These are phyloP conservation scores for Zaprionus lachaisei DNA, from an alignment of 1,140 invertebrate genomes.

Conservation along the genomic window DNA sequence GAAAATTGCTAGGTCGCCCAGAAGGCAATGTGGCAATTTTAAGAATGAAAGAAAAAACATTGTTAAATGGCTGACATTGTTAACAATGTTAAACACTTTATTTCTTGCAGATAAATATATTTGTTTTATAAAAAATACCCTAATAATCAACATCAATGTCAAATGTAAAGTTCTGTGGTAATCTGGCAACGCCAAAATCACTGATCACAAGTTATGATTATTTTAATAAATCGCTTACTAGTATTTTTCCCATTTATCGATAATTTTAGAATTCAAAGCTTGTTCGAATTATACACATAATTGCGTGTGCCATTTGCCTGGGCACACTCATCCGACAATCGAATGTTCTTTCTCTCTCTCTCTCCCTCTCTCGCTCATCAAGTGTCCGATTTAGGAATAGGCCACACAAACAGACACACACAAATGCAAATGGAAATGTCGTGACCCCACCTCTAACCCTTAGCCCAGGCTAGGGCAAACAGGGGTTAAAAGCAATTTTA, in stretches of 20 bases:
- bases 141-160: too few species aligned
- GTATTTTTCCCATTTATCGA: constrained; percentile 1
- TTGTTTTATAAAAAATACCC: too few species aligned
- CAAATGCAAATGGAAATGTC: constrained; percentile 49
- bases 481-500: constrained; percentile 80
- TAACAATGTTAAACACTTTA: not conserved
- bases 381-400: constrained; percentile 75
- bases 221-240: not conserved
- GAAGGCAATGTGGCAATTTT: not conserved
- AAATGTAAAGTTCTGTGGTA: not conserved
- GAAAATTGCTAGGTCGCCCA: constrained; percentile 48
- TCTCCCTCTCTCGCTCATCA: constrained; percentile 1
- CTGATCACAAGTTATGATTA: too few species aligned
- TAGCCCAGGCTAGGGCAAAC: constrained; percentile 50
- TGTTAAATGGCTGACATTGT: not conserved
- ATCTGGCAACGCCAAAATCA: not conserved
- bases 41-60: not conserved
- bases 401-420: constrained; percentile 38
- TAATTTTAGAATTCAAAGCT: not conserved
- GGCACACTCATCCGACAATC: constrained; percentile 63
- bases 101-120: not conserved
- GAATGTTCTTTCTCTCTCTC: constrained; percentile 10
- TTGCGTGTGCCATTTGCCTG: constrained; percentile 16
- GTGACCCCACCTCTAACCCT: constrained; percentile 80
- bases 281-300: not conserved